phyloP scores from a whole-genome alignment of 2,797 vertebrate species.

The Gallirallus australis region DNA sequence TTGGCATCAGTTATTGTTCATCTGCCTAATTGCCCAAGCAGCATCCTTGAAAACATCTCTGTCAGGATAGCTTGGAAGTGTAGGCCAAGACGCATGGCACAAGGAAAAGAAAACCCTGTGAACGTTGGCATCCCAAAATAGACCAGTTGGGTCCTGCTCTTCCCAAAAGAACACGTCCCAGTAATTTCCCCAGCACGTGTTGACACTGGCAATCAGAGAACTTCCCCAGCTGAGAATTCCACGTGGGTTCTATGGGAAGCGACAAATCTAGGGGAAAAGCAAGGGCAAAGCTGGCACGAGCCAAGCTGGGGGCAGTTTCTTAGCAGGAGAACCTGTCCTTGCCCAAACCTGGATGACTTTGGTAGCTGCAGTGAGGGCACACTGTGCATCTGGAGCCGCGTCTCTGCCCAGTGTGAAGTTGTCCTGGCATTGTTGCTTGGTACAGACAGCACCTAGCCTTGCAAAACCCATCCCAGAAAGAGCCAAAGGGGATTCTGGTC shows the following conservation, averaged over 20 bases:
- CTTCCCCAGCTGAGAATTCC: neutral
- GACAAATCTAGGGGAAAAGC: neutral
- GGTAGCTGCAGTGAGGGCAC: accelerated
- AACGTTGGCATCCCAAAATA: neutral
- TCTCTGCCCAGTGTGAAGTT: neutral
- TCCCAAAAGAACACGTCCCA: neutral
- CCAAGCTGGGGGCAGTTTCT: neutral
- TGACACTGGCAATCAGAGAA: neutral
- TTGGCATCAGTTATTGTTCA: neutral
- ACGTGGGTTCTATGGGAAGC: neutral
- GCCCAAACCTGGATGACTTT: neutral
- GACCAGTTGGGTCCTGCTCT: accelerated
- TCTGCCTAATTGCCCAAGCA: neutral
- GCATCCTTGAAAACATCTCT: neutral
- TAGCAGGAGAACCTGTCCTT: neutral
- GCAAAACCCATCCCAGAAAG: neutral
- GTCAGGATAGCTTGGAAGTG: neutral
- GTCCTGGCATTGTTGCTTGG: neutral
- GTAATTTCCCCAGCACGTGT: accelerated
- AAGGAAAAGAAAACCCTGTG: neutral
- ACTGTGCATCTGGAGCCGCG: neutral
- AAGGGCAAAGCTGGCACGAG: neutral
- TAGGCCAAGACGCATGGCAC: neutral
- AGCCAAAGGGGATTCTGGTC: neutral
- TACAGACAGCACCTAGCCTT: neutral